Evolutionary conservation across 2,113 vertebrate genomes (phyloP), one percentile per base, ranked within the genome.

Genomic region (Grantiella picta): DNA sequence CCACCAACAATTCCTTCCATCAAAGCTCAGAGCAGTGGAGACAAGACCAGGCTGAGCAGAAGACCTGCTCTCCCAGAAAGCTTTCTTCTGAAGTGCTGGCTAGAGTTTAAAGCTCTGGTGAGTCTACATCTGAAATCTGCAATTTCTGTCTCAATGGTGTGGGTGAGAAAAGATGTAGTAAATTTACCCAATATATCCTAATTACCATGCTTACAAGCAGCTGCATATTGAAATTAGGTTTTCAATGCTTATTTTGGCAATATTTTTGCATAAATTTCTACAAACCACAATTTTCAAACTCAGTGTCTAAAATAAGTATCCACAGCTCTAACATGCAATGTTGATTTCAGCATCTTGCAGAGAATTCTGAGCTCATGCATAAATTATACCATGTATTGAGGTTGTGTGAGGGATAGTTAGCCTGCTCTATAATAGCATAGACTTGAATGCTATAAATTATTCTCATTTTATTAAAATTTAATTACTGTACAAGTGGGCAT

Each of bases 191-290:
- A 29, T 94, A 63, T 78, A 50, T 86, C 83, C 93, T 94, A 96
- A 96, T 96, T 92, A 73, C 68, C 66, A 38, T 83, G 83, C 89
- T 95, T 94, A 86, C 73, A 93, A 92, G 83, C 95, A 95, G 95
- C 92, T 94, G 95, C 86, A 91, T 68, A 94, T 60, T 96, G 69
- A 96, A 96, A 92, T 86, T 73, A 92, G 52, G 4, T 75, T 92
- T 29, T 93, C 88, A 95, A 90, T 86, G 59, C 80, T 96, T 96
- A 95, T 97, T 96, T 97, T 94, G 94, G 89, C 83, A 95, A 95
- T 93, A 96, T 90, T 94, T 97, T 96, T 96, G 83, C 94, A 81
- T 93, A 42, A 63, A 86, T 93, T 94, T 89, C 86, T 88, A 78
- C 60, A 95, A 96, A 84, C 86, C 60, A 86, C 79, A 84, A 56